A percentile compares a stretch with the other conserved stretches of the same genome.
phyloP scores from a whole-genome alignment of 2,888 invertebrate genomes.

The Halictus quadricinctus region DNA sequence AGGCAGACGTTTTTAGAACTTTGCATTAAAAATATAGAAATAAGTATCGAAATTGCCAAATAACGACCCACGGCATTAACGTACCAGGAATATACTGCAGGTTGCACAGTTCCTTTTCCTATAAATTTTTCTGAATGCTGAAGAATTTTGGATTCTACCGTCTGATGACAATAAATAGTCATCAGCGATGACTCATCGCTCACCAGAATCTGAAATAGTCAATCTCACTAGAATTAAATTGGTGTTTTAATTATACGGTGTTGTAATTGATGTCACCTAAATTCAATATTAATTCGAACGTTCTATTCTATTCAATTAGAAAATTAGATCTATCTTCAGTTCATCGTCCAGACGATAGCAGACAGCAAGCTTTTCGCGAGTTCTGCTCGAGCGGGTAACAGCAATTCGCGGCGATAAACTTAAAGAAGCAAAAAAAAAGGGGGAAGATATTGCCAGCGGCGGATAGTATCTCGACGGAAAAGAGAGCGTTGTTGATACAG shows the following conservation, averaged over 20 bases:
- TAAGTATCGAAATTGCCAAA: conserved; percentile 87
- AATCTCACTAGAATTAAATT: background rate
- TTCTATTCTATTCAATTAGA: conserved; percentile 64
- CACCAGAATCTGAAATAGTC: background rate
- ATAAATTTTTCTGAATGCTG: conserved; percentile 72
- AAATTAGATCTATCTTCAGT: conserved; percentile 48
- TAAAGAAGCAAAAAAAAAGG: background rate
- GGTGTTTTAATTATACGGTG: background rate
- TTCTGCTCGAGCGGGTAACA: background rate
- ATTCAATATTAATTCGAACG: conserved; percentile 19
- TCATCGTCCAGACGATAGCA: conserved; percentile 6
- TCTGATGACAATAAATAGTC: conserved; percentile 78
- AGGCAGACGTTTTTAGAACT: conserved; percentile 86
- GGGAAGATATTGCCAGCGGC: conserved; percentile 27
- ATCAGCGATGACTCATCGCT: conserved; percentile 65
- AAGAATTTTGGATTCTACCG: too few relatives aligned
- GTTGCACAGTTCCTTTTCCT: conserved; percentile 87
- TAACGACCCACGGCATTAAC: conserved; percentile 90
- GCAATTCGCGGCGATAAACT: background rate
- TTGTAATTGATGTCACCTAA: background rate
- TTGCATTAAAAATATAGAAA: conserved; percentile 94
- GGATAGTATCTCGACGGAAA: conserved; percentile 34
- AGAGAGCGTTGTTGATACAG: conserved; percentile 50
- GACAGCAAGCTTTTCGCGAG: background rate
- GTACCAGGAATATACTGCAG: conserved; percentile 90